phyloP scores from a whole-genome alignment of 2,888 invertebrate genomes.

The Calliphora vomitoria region DNA sequence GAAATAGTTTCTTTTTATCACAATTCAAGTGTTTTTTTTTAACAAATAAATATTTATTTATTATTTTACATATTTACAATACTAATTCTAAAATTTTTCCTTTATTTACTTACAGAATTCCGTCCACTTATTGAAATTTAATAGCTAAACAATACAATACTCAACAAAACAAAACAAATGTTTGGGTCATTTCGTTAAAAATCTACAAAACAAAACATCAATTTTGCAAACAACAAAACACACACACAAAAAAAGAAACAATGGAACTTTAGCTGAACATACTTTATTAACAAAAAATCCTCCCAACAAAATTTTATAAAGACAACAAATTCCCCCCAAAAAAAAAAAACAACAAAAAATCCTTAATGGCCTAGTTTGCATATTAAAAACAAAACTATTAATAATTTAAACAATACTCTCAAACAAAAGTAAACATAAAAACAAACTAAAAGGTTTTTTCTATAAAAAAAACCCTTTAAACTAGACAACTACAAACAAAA shows the following conservation, averaged over 20 bases:
- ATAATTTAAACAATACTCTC: slow-evolving; percentile 36
- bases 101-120: slow-evolving; percentile 67
- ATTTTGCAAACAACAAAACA: slow-evolving; percentile 2
- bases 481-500: not conserved
- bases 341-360: slow-evolving; percentile 29
- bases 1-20: not conserved
- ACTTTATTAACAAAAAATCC: not conserved
- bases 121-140: slow-evolving; percentile 73
- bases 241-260: slow-evolving; percentile 35
- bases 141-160: slow-evolving; percentile 53
- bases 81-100: not conserved
- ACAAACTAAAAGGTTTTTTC: slow-evolving; percentile 1
- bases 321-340: not conserved
- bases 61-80: not conserved
- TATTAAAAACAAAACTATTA: slow-evolving; percentile 62
- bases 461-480: no score
- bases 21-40: not conserved
- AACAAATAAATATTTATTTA: not conserved
- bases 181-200: slow-evolving; percentile 44
- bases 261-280: slow-evolving; percentile 63
- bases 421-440: slow-evolving; percentile 18
- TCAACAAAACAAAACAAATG: slow-evolving; percentile 43
- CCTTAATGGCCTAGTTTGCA: slow-evolving; percentile 68
- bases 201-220: slow-evolving; percentile 8
- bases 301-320: slow-evolving; percentile 17